phyloP scores from a whole-genome alignment of 2,797 vertebrate genomes.

The Lutjanus campechanus region DNA sequence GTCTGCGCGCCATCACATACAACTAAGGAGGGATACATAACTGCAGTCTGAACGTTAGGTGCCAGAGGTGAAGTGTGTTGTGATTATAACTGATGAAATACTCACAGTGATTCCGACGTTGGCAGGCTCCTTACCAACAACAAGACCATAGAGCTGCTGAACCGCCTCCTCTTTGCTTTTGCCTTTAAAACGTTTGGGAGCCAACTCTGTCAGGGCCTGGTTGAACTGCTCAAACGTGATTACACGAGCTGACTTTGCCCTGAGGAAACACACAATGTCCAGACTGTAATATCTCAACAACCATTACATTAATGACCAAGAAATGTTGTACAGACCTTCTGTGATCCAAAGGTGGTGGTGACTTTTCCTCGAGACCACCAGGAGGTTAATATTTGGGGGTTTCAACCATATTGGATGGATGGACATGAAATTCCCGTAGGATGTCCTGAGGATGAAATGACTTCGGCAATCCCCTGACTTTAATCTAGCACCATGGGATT shows the following conservation, averaged over 20 bases:
- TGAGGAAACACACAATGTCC: slow-evolving; percentile 64
- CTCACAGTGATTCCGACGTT: slow-evolving; percentile 87
- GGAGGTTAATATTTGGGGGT: no score
- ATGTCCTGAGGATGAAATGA: background rate
- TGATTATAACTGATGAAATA: slow-evolving; percentile 21
- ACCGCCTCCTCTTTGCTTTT: slow-evolving; percentile 86
- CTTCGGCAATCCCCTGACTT: background rate
- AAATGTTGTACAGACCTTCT: background rate
- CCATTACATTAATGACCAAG: background rate
- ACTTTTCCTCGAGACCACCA: background rate
- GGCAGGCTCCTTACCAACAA: slow-evolving; percentile 88
- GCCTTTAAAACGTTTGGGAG: slow-evolving; percentile 88
- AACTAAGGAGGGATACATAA: no score
- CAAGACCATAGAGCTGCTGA: slow-evolving; percentile 83
- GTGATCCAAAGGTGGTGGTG: background rate
- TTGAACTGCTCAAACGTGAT: slow-evolving; percentile 91
- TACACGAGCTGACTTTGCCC: slow-evolving; percentile 88
- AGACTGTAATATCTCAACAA: background rate
- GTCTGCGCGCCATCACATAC: no score
- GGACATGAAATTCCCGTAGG: background rate
- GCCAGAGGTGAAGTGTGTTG: background rate
- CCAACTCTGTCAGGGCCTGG: slow-evolving; percentile 89
- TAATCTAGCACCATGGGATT: background rate
- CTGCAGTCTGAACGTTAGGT: background rate
- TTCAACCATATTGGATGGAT: background rate